Evolutionary conservation across 1,140 invertebrate species (phyloP), one percentile per base, ranked within the genome.

Genomic region (Bradysia coprophila): DNA sequence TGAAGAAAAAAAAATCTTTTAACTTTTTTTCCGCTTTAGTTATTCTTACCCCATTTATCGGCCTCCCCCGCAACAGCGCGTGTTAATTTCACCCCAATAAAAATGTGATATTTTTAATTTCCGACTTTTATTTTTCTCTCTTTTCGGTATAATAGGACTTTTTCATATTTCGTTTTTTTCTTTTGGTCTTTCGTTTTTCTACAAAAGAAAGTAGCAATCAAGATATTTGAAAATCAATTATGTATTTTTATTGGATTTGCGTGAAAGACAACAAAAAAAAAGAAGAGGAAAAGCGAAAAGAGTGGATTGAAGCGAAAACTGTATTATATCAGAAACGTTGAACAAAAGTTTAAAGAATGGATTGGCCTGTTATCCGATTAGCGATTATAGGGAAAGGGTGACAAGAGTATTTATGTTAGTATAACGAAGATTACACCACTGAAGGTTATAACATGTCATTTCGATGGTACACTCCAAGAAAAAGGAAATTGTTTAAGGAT

Each of bases 71-170:
- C 38, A 39, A n/a, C 21, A 39, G 19, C 3, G 21, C 20, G 38
- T 39, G 38, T 39, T 39, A 39, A 39, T 39, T 39, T 39, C 20
- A 36, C 3, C 21, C 19, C 38, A 21, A 21, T 39, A 23, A 21
- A 39, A 39, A 39, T 22, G 21, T 39, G 19, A 21, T 21, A 39
- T 39, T 39, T 39, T 39, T 39, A 39, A 39, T 39, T 39, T 39
- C 38, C 38, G 38, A 39, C 38, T 22, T 36, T 16, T 8, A n/a
- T 36, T 10, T 34, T 34, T 34, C 32, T 34, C 18, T 13, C 32
- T 34, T 13, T 34, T 4, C 4, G 18, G 32, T 16, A 15, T 34
- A 16, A 34, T 15, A 13, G 32, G 3, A 13, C 18, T 36, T 36
- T 6, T 36, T 16, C 5, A 36, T 36, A 9, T 11, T 36, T 36